Base-by-base conservation (phyloP, 2,113 vertebrate genomes). In the Toxostoma redivivum region DNA sequence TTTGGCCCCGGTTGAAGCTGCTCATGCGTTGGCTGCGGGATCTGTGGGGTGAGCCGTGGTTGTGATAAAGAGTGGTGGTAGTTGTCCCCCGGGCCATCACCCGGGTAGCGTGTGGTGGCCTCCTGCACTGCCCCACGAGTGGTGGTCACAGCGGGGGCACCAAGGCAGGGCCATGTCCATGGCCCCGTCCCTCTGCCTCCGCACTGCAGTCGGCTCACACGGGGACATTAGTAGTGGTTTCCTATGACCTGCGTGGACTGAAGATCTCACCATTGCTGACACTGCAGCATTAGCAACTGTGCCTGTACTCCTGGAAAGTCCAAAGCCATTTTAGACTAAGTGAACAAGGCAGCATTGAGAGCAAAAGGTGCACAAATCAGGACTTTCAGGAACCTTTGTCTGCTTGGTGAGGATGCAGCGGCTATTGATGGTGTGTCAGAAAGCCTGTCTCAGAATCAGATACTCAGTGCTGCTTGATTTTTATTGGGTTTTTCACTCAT, bases 171-270 rank as follows among this genome's bases (percentile, higher is more conserved):
- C 66, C 22, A 30, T 76, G 57, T 24, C 44, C 1, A 0, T 12
- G 56, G 16, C 21, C 50, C 37, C 28, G 0, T 33, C 21, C 15
- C 42, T 57, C 30, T 83, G 51, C 38, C 10, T 44, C 23, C 3
- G 9, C n/a, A 2, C 14, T 21, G 61, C 69, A 45, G 7, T 53
- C 2, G 1, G 48, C 56, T 91, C 0, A 0, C 37, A 5, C 9
- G 33, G 54, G 67, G 20, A 54, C 23, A 6, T 7, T 8, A 23
- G 2, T 33, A 35, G 56, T 58, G 30, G 9, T 50, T 83, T 73
- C 51, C 30, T 9, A 0, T 10, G 45, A 45, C 15, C 47, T 47
- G 20, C 33, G 16, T 17, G 72, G 33, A 2, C 27, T 20, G 27
- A 70, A 48, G n/a, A 13, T 60, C 33, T 48, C 80, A 4, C 13